A percentile compares a stretch with the other conserved stretches of the same genome.
These are phyloP conservation scores for Diplosoma virens DNA, from an alignment of 23 tunicate genomes.

Conservation along the genomic window DNA sequence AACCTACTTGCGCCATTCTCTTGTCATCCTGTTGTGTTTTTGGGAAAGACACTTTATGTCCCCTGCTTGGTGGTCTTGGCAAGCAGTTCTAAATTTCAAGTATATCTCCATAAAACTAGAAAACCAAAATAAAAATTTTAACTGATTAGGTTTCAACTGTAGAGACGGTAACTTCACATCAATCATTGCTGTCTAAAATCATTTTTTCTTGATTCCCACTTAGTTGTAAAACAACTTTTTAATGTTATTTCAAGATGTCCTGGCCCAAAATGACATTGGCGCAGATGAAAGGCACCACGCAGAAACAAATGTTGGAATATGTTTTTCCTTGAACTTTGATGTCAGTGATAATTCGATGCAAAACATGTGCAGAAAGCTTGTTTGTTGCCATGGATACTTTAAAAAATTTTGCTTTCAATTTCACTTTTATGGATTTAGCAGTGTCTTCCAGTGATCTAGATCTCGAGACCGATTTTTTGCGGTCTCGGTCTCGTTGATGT, in stretches of 20 bases:
- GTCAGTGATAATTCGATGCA: not conserved
- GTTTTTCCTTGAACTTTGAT: not conserved
- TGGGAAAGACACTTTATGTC: too few species aligned
- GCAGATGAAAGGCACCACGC: not conserved
- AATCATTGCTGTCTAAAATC: not conserved
- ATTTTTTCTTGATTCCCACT: not conserved
- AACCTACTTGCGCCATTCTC: too few species aligned
- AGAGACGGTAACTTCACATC: too few species aligned
- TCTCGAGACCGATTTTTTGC: too few species aligned
- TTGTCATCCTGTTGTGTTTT: too few species aligned
- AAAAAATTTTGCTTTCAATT: not conserved
- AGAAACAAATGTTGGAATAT: not conserved
- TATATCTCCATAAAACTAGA: too few species aligned
- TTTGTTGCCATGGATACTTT: constrained; percentile 2
- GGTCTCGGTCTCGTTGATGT: too few species aligned
- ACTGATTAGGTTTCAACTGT: too few species aligned
- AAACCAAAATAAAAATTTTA: too few species aligned
- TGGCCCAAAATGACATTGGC: constrained; percentile 1
- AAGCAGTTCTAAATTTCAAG: too few species aligned
- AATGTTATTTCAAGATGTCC: not conserved
- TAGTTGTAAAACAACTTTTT: not conserved
- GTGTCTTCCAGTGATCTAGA: too few species aligned
- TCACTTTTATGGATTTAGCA: not conserved
- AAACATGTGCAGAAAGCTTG: not conserved
- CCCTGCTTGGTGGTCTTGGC: too few species aligned